A percentile compares a stretch with the other conserved stretches of the same genome.
phyloP scores from a whole-genome alignment of 2,888 invertebrate species.

The Sphaeridia pumilis region DNA sequence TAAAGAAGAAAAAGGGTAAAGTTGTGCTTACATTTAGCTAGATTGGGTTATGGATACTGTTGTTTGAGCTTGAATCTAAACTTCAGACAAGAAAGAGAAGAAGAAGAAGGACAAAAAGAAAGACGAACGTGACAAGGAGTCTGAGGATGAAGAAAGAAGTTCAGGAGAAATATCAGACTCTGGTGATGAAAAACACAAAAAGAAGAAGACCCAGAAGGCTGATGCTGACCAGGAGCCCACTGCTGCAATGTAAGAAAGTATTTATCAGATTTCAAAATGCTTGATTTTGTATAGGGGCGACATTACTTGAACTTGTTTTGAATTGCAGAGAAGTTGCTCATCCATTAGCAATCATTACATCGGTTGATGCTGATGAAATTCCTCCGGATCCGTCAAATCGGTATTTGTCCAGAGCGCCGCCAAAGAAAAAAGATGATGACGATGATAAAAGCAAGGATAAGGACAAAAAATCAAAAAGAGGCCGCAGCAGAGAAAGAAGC shows the following conservation, averaged over 20 bases:
- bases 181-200: slow-evolving; percentile 56
- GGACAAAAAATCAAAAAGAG: slow-evolving; percentile 29
- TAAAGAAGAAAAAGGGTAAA: slow-evolving; percentile 43
- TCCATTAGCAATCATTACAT: slow-evolving; percentile 62
- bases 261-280: no score
- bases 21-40: background rate
- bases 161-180: slow-evolving; percentile 39
- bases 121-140: slow-evolving; percentile 43
- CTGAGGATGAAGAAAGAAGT: slow-evolving; percentile 4
- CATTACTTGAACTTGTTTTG: no score
- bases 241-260: background rate
- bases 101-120: slow-evolving; percentile 44
- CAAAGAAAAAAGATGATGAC: slow-evolving; percentile 40
- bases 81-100: slow-evolving; percentile 41
- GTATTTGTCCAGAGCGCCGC: slow-evolving; percentile 41
- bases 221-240: slow-evolving; percentile 45
- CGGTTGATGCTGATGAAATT: slow-evolving; percentile 85
- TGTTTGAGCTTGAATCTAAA: no score
- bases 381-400: slow-evolving; percentile 80
- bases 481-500: slow-evolving; percentile 24
- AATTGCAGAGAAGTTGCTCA: slow-evolving; percentile 43
- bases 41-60: no score
- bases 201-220: slow-evolving; percentile 49
- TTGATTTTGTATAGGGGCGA: no score
- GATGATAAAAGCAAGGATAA: slow-evolving; percentile 33